Percentiles rank a stretch among this genome's conserved stretches.
These are phyloP conservation scores for Barbus barbus DNA, from an alignment of 2,113 vertebrate genomes.

Conservation along the genomic window DNA sequence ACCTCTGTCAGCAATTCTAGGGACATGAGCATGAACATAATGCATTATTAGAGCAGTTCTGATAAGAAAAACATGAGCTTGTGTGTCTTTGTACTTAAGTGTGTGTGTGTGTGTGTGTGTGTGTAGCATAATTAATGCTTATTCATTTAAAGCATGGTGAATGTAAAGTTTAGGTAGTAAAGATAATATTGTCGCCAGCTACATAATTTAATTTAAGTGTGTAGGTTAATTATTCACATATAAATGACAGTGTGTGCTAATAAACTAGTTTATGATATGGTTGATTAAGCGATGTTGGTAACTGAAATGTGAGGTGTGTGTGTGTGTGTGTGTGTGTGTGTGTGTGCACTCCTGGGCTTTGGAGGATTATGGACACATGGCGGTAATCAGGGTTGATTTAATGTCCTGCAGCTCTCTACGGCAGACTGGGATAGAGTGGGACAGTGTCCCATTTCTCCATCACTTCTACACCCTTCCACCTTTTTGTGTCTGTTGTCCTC, in stretches of 20 bases:
- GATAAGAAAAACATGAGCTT: not conserved
- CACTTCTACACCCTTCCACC: slow-evolving; percentile 31
- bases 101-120: not conserved
- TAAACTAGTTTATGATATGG: slow-evolving; percentile 17
- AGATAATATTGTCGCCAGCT: not conserved
- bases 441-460: slow-evolving; percentile 48
- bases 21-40: not conserved
- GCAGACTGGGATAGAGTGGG: slow-evolving; percentile 44
- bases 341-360: not conserved
- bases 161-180: not conserved
- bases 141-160: not conserved
- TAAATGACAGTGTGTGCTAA: not conserved
- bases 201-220: not conserved
- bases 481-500: slow-evolving; percentile 48
- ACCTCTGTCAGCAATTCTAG: not conserved
- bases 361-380: slow-evolving; percentile 39
- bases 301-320: not conserved
- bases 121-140: not conserved
- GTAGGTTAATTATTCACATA: slow-evolving; percentile 7
- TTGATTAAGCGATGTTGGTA: not conserved
- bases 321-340: slow-evolving; percentile 8
- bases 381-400: slow-evolving; percentile 45
- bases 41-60: not conserved
- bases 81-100: not conserved
- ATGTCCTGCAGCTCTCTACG: slow-evolving; percentile 37